Evolutionary conservation across 2,797 vertebrate species (phyloP).

Genomic region (Eurystomus glaucurus): DNA sequence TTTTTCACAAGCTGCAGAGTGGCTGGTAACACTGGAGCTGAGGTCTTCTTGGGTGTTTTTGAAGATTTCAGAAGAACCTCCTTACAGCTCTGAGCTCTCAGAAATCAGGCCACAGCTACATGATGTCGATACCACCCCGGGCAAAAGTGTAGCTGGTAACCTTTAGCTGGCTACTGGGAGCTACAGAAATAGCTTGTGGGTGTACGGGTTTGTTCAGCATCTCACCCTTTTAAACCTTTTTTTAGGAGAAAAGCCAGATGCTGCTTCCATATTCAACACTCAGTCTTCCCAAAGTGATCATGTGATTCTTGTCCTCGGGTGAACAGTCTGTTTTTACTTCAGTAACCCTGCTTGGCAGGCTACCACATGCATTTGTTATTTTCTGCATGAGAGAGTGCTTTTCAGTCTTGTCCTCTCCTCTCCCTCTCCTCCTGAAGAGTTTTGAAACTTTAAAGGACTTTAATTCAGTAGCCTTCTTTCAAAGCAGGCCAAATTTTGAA

Average conservation of each 20-base stretch:
- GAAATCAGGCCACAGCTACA: neutral
- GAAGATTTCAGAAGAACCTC: neutral
- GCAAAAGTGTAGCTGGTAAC: neutral
- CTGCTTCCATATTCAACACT: conserved; percentile 38
- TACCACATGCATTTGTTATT: neutral
- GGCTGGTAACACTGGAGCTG: neutral
- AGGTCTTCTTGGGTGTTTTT: neutral
- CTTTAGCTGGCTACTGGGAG: neutral
- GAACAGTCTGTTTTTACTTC: neutral
- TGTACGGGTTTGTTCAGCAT: conserved; percentile 43
- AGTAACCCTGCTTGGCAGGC: conserved; percentile 1
- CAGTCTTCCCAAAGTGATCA: neutral
- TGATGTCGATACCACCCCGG: fast-evolving
- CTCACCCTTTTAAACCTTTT: conserved; percentile 61
- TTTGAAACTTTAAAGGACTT: neutral
- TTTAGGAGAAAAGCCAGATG: conserved; percentile 52
- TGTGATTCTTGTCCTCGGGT: neutral
- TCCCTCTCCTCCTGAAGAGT: neutral
- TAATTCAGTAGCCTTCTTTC: neutral
- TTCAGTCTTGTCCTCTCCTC: neutral
- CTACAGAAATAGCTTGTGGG: conserved; percentile 25
- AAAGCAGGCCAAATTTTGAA: neutral
- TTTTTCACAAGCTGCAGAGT: neutral
- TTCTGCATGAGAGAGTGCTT: conserved; percentile 13
- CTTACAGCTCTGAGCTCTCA: neutral